Percentiles rank a stretch among this genome's conserved stretches.
Evolutionary conservation across 1,140 invertebrate species (phyloP).

Genomic region (Ostrea edulis): DNA sequence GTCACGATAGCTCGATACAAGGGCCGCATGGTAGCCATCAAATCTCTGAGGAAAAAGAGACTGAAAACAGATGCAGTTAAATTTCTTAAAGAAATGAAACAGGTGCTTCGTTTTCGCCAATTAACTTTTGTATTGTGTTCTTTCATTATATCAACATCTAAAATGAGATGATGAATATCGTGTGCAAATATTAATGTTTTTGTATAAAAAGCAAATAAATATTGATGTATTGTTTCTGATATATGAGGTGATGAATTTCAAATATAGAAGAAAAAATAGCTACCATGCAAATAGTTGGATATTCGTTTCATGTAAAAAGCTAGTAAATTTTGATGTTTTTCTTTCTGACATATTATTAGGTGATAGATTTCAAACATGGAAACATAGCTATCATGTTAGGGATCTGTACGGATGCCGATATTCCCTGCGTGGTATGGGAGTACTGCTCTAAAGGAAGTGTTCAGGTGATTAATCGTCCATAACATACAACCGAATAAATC

Average conservation of each 20-base stretch:
- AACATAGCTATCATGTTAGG: conserved; percentile 95
- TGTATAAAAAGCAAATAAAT: too few relatives aligned
- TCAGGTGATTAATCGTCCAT: conserved; percentile 79
- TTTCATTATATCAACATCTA: too few relatives aligned
- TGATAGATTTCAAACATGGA: conserved; percentile 96
- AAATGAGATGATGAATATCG: not conserved
- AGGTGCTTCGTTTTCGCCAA: too few relatives aligned
- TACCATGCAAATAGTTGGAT: too few relatives aligned
- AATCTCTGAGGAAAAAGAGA: conserved; percentile 66
- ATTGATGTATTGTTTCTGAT: too few relatives aligned
- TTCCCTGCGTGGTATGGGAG: conserved; percentile 90
- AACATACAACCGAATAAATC: not conserved
- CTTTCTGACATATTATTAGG: too few relatives aligned
- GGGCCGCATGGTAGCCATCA: conserved; percentile 63
- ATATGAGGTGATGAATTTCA: conserved; percentile 92
- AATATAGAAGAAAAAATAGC: conserved; percentile 96
- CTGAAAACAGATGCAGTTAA: conserved; percentile 63
- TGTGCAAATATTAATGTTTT: too few relatives aligned
- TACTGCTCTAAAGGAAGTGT: conserved; percentile 96
- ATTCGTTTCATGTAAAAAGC: too few relatives aligned
- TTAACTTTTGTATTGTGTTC: too few relatives aligned
- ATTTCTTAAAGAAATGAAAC: conserved; percentile 69
- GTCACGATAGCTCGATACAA: conserved; percentile 57
- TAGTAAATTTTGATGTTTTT: too few relatives aligned
- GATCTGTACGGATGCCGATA: conserved; percentile 89